Base-by-base conservation (phyloP, 2,888 invertebrate species). In the Brachycybe producta region DNA sequence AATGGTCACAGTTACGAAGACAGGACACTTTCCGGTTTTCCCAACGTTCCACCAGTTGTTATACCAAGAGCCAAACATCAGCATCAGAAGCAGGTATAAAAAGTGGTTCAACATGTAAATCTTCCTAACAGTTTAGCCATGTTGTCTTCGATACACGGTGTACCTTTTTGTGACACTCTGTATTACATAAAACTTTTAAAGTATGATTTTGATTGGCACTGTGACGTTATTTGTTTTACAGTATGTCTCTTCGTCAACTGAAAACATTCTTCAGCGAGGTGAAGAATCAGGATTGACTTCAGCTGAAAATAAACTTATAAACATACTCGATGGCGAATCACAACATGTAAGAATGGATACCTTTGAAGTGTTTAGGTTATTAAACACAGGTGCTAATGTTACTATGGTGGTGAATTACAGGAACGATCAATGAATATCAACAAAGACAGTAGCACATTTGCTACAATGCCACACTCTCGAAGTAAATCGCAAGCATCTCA, bases 61-160 rank as follows among this genome's bases (percentile, higher is more conserved):
- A 58, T 58, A 32, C 58, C 58, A n/a, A 44, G 58, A 34, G 58
- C 58, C 15, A 57, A 54, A 40, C 58, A 58, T 40, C 53, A 55
- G 15, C 57, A 54, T 45, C 46, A 48, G 13, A 54, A 54, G 41
- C 54, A 54, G 28, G 54, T 54, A 49, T 15, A n/a, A 36, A 26
- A 32, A 7, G 7, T 21, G 21, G 7, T 41, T 41, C 11, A 41
- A 41, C 7, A 23, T 24, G 7, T 34, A 32, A 30, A 30, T 36
- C 15, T n/a, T 30, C 36, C 5, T 8, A n/a, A n/a, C n/a, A n/a
- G n/a, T n/a, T n/a, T n/a, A n/a, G n/a, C n/a, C n/a, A n/a, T n/a
- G n/a, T n/a, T n/a, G n/a, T n/a, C n/a, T n/a, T n/a, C n/a, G n/a
- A n/a, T n/a, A n/a, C n/a, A n/a, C n/a, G n/a, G n/a, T n/a, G n/a